Conservation (phyloP, 2,113 vertebrate genomes). For the Entomyzon cyanotis region DNA sequence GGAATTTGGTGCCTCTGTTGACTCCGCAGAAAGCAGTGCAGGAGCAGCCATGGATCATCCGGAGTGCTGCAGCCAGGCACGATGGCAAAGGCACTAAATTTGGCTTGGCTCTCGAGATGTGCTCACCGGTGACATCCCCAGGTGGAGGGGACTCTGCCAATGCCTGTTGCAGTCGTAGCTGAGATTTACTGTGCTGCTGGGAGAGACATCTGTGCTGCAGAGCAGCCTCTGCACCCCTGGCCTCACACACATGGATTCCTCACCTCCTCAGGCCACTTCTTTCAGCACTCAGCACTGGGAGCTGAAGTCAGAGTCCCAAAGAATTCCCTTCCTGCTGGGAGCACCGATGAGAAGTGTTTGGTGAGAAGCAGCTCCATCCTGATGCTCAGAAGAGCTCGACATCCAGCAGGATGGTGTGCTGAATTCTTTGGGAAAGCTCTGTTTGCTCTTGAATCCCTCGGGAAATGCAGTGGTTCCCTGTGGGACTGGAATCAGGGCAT, state of each 20-base stretch:
- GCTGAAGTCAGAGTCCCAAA: not conserved
- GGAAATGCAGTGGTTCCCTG: not conserved
- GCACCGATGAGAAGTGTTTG: not conserved
- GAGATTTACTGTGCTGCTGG: not conserved
- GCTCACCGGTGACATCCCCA: not conserved
- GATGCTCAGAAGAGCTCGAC: not conserved
- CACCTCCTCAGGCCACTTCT: not conserved
- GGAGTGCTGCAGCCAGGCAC: not conserved
- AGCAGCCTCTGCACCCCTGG: not conserved
- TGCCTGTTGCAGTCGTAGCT: not conserved
- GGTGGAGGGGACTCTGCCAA: not conserved
- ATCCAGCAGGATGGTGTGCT: not conserved
- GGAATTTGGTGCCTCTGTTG: slow-evolving; percentile 9
- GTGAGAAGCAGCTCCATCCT: not conserved
- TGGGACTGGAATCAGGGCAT: not conserved
- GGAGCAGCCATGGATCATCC: not conserved
- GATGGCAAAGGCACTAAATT: not conserved
- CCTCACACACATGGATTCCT: not conserved
- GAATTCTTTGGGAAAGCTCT: not conserved
- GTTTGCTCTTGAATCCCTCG: not conserved
- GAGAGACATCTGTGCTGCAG: not conserved
- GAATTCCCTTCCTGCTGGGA: not conserved
- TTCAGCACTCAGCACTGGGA: not conserved
- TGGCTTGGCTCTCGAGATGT: not conserved
- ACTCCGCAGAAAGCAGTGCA: not conserved